A percentile compares a stretch with the other conserved stretches of the same genome.
Conservation (phyloP, 2,113 vertebrate species). For the Ahaetulla prasina region DNA sequence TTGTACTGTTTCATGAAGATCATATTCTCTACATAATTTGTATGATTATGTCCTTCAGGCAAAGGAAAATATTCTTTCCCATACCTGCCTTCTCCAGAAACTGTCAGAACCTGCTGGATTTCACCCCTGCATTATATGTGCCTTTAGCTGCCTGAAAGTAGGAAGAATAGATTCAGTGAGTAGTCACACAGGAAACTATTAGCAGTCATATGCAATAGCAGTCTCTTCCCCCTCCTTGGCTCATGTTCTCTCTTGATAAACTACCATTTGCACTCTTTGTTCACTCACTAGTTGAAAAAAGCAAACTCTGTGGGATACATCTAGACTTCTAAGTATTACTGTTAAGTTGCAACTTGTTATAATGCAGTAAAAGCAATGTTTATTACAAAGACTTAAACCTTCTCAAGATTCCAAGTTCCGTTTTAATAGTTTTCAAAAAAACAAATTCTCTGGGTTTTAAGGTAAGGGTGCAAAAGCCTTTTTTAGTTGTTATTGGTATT, state of each 20-base stretch:
- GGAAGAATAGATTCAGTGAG: neutral
- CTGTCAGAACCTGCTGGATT: too few species aligned
- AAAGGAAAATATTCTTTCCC: neutral
- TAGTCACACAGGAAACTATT: neutral
- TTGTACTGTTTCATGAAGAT: conserved; percentile 23
- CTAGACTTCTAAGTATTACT: neutral
- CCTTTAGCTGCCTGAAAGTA: neutral
- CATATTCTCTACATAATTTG: conserved; percentile 18
- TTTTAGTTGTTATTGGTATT: neutral
- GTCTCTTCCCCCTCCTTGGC: neutral
- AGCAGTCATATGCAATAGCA: neutral
- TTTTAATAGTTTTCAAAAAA: neutral
- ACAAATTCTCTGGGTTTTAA: neutral
- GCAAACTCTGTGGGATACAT: neutral
- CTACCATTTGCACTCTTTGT: neutral
- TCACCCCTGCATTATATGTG: too few species aligned
- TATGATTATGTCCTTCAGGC: neutral
- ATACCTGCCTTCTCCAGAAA: neutral
- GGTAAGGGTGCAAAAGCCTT: neutral
- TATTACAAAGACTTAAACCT: neutral
- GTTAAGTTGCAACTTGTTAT: neutral
- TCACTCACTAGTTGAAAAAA: neutral
- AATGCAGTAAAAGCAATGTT: neutral
- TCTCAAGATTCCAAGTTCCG: neutral
- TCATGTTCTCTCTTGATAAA: neutral